Conservation (phyloP, 2,888 invertebrate genomes). For the Tenodera sinensis region DNA sequence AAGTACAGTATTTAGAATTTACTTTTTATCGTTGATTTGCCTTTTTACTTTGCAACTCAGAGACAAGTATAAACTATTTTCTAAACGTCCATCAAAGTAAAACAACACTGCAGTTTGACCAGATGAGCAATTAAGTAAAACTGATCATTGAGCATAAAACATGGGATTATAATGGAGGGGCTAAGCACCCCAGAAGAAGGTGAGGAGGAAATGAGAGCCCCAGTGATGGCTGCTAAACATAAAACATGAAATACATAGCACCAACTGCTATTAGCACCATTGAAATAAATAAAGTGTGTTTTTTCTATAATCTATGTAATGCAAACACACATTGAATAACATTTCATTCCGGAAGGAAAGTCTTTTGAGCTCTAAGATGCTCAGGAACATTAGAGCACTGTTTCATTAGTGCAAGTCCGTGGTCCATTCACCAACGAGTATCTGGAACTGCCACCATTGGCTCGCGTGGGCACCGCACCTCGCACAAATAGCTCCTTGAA, state of each 20-base stretch:
- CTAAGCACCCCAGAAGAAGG: too few relatives aligned
- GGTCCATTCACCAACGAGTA: conserved; percentile 81
- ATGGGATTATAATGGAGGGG: too few relatives aligned
- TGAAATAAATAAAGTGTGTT: background rate
- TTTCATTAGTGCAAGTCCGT: conserved; percentile 74
- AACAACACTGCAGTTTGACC: too few relatives aligned
- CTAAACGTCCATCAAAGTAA: background rate
- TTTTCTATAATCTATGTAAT: background rate
- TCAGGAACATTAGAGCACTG: conserved; percentile 58
- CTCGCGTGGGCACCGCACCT: conserved; percentile 54
- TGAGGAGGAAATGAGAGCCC: too few relatives aligned
- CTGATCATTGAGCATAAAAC: too few relatives aligned
- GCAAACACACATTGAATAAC: background rate
- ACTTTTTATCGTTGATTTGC: background rate
- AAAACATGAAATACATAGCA: background rate
- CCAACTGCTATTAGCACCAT: background rate
- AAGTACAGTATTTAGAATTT: background rate
- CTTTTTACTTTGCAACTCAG: background rate
- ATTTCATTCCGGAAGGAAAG: background rate
- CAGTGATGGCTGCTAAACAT: background rate
- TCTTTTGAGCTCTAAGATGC: background rate
- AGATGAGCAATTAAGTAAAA: too few relatives aligned
- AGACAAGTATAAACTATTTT: background rate
- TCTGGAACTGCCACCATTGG: conserved; percentile 67
- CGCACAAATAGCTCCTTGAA: conserved; percentile 80